Evolutionary conservation across 2,113 vertebrate species (phyloP).

Genomic region (Psilopsiagon aurifrons): DNA sequence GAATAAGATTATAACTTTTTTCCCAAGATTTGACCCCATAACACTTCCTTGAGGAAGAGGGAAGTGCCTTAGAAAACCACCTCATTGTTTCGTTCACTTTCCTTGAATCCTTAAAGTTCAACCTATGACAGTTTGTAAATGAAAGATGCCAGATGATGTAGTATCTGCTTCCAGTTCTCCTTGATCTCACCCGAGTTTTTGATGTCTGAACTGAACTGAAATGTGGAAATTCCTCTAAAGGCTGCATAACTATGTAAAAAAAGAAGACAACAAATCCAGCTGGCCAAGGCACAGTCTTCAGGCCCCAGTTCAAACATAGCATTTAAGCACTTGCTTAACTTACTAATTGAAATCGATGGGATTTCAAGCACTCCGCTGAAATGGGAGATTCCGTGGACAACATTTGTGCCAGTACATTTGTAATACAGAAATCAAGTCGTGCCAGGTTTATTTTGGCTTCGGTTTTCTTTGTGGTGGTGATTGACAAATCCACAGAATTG

Average conservation of each 20-base stretch:
- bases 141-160: neutral
- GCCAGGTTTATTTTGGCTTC: constrained; percentile 63
- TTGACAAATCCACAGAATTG: constrained; percentile 65
- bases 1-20: neutral
- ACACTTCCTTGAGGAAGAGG: neutral
- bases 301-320: neutral
- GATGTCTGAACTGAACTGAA: neutral
- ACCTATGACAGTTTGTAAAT: neutral
- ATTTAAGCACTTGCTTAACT: constrained; percentile 50
- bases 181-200: neutral
- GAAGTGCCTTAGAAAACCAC: neutral
- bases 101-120: neutral
- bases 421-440: constrained; percentile 41
- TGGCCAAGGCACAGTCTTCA: neutral
- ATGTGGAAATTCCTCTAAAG: constrained; percentile 10
- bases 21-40: neutral
- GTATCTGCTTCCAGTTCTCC: neutral
- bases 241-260: neutral
- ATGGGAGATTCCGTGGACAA: constrained; percentile 41
- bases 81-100: neutral
- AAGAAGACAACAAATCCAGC: neutral
- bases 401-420: constrained; percentile 36
- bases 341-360: constrained; percentile 57
- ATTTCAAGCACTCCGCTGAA: constrained; percentile 56
- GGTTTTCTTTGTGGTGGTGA: constrained; percentile 51